A percentile compares a stretch with the other conserved stretches of the same genome.
Conservation (phyloP, 1,140 invertebrate species). For the Pseudobourletiella spinata region DNA sequence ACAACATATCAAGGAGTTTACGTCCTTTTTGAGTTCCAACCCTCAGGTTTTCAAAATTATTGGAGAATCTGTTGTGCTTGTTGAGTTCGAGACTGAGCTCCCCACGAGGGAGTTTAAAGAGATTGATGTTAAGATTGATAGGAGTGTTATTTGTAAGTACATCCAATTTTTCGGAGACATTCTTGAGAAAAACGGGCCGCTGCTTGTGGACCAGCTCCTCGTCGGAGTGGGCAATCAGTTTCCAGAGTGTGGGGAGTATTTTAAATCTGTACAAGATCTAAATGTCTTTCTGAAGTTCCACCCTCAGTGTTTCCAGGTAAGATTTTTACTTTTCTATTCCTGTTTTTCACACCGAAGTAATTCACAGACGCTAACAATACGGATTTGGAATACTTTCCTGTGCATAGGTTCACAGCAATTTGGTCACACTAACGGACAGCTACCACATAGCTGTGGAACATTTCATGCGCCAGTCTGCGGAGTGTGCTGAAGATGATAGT, state of each 20-base stretch:
- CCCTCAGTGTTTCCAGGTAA: constrained; percentile 32
- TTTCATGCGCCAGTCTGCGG: constrained; percentile 6
- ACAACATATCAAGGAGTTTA: constrained; percentile 88
- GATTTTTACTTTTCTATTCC: not conserved
- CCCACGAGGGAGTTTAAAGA: constrained; percentile 48
- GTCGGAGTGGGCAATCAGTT: constrained; percentile 52
- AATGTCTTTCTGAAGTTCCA: constrained; percentile 77
- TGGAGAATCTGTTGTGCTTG: constrained; percentile 44
- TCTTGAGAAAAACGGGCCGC: constrained; percentile 65
- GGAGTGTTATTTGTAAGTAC: constrained; percentile 5
- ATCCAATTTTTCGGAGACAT: constrained; percentile 67
- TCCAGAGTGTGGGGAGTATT: constrained; percentile 46
- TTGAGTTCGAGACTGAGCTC: constrained; percentile 59
- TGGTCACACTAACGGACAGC: constrained; percentile 52
- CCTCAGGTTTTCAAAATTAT: constrained; percentile 67
- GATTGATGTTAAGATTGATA: constrained; percentile 6
- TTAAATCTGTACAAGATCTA: constrained; percentile 77
- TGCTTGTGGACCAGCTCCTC: constrained; percentile 72
- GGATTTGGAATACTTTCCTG: too few relatives aligned
- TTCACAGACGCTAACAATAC: too few relatives aligned
- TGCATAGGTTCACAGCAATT: constrained; percentile 80
- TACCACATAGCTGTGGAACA: constrained; percentile 14
- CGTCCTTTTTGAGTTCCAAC: constrained; percentile 76
- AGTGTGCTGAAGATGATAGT: not conserved
- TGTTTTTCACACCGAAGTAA: too few relatives aligned